These are phyloP conservation scores for Ciconia nigra DNA, from an alignment of 2,797 vertebrate species.

Conservation along the genomic window DNA sequence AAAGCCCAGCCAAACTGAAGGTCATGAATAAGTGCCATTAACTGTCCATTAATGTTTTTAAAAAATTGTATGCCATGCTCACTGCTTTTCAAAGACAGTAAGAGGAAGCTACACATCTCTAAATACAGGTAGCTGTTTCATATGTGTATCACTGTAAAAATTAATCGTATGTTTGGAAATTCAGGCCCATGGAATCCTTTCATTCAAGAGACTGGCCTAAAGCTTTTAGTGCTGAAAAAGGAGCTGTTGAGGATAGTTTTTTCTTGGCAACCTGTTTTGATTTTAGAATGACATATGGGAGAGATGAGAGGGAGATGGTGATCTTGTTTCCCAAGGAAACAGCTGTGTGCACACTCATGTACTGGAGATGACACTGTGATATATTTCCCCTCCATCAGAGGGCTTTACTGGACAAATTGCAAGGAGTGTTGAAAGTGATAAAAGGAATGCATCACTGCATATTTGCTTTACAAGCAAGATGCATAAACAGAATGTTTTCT, in stretches of 20 bases:
- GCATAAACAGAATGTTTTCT: background rate
- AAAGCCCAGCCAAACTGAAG: background rate
- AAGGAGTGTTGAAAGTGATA: background rate
- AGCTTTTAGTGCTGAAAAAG: background rate
- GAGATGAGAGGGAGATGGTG: background rate
- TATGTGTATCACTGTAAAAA: background rate
- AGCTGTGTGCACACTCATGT: background rate
- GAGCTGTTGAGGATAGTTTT: background rate
- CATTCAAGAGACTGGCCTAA: background rate
- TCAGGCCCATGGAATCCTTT: background rate
- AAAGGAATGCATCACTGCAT: background rate
- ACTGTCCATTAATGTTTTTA: background rate
- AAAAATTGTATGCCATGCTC: background rate
- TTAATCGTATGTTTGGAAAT: background rate
- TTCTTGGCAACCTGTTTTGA: background rate
- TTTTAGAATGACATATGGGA: background rate
- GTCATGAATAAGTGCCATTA: background rate
- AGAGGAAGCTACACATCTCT: background rate
- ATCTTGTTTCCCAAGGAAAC: background rate
- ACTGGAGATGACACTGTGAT: background rate
- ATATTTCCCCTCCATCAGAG: background rate
- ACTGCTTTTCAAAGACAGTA: background rate
- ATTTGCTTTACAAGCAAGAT: conserved; percentile 6
- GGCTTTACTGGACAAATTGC: background rate
- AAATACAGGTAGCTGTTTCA: background rate